Conservation (phyloP, 1,140 invertebrate genomes). For the Bathynomus jamesi region DNA sequence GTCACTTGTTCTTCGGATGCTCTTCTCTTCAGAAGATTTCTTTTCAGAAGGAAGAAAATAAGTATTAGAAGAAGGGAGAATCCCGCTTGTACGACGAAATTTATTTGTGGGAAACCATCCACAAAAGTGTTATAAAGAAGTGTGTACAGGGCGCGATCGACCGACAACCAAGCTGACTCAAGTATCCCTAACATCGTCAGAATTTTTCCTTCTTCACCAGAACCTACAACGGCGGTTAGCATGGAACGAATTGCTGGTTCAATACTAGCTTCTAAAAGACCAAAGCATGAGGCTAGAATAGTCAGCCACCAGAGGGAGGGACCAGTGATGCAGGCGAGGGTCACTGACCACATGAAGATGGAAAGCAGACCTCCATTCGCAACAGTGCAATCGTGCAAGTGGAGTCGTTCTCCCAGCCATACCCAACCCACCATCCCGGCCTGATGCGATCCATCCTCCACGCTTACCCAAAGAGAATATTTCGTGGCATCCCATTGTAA, state of each 20-base stretch:
- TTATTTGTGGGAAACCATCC: slow-evolving; percentile 23
- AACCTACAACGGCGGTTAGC: slow-evolving; percentile 16
- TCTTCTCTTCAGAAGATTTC: background rate
- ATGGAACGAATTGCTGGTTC: slow-evolving; percentile 24
- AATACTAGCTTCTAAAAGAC: slow-evolving; percentile 21
- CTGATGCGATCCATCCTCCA: slow-evolving; percentile 21
- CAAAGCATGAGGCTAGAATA: slow-evolving; percentile 17
- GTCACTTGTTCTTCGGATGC: background rate
- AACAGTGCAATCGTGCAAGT: slow-evolving; percentile 13
- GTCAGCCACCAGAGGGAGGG: slow-evolving; percentile 22
- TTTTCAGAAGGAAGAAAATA: background rate
- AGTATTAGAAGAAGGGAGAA: slow-evolving; percentile 5
- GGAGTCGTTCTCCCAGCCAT: slow-evolving; percentile 1
- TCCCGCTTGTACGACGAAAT: slow-evolving; percentile 21
- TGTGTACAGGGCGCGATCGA: slow-evolving; percentile 17
- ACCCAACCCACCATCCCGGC: slow-evolving; percentile 19
- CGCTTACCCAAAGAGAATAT: slow-evolving; percentile 20
- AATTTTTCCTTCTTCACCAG: slow-evolving; percentile 16
- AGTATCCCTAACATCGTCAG: slow-evolving; percentile 21
- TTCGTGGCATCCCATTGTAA: slow-evolving; percentile 16
- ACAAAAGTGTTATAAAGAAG: slow-evolving; percentile 24
- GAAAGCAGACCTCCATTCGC: slow-evolving; percentile 19
- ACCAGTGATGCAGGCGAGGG: slow-evolving; percentile 9
- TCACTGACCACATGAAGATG: slow-evolving; percentile 16
- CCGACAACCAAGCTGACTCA: slow-evolving; percentile 21